Percentiles rank a stretch among this genome's conserved stretches.
Evolutionary conservation across 2,888 invertebrate genomes (phyloP).

Genomic region (Oscheius myriophilus): DNA sequence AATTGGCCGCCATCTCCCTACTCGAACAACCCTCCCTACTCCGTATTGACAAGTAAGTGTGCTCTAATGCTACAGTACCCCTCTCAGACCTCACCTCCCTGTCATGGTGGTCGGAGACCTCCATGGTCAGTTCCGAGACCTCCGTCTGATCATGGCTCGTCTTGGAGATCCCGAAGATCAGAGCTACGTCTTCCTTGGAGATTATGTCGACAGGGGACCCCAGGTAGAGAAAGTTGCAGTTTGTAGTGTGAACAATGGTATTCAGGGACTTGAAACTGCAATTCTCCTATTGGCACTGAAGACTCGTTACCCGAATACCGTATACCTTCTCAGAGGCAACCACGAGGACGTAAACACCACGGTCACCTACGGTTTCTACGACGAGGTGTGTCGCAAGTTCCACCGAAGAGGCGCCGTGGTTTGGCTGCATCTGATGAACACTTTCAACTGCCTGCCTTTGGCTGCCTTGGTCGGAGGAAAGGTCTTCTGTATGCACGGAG

Average conservation of each 20-base stretch:
- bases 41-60: conserved; percentile 37
- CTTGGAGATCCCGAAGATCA: conserved; percentile 39
- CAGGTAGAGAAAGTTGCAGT: too few species aligned
- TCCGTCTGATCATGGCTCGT: conserved; percentile 51
- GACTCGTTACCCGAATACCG: conserved; percentile 54
- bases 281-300: conserved; percentile 40
- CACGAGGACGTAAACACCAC: conserved; percentile 66
- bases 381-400: conserved; percentile 51
- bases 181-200: conserved; percentile 49
- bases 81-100: conserved; percentile 29
- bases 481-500: conserved; percentile 65
- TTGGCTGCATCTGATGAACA: conserved; percentile 56
- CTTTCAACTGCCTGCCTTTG: conserved; percentile 62
- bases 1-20: conserved; percentile 48
- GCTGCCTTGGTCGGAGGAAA: conserved; percentile 53
- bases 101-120: conserved; percentile 59
- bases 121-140: conserved; percentile 63
- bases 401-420: conserved; percentile 31
- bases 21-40: conserved; percentile 43
- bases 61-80: conserved; percentile 6
- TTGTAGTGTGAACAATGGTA: neutral
- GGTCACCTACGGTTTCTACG: conserved; percentile 64
- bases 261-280: conserved; percentile 40
- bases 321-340: conserved; percentile 58
- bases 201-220: conserved; percentile 53